Evolutionary conservation across 1,140 invertebrate species (phyloP).

Genomic region (Pseudoatta argentina): DNA sequence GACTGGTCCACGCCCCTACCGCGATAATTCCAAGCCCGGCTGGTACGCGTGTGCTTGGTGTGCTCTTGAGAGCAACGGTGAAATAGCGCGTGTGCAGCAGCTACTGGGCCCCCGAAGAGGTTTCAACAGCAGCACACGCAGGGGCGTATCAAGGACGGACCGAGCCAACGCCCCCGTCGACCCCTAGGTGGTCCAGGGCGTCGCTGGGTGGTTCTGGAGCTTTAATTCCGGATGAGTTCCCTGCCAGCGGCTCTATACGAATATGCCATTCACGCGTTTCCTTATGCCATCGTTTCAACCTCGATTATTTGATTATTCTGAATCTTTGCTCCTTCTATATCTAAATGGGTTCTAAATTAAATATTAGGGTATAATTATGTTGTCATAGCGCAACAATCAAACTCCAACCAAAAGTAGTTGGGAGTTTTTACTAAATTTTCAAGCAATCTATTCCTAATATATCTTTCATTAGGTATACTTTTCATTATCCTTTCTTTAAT

Average conservation of each 20-base stretch:
- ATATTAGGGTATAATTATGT: not conserved
- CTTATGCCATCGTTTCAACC: not conserved
- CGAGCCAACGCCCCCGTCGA: slow-evolving; percentile 81
- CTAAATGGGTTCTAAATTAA: not conserved
- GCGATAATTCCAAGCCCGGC: slow-evolving; percentile 69
- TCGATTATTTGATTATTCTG: slow-evolving; percentile 28
- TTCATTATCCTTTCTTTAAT: slow-evolving; percentile 2
- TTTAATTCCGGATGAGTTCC: slow-evolving; percentile 79
- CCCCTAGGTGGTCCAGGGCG: slow-evolving; percentile 84
- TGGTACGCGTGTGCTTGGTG: slow-evolving; percentile 38
- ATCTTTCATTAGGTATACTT: not conserved
- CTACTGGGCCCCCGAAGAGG: slow-evolving; percentile 70
- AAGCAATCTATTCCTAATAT: not conserved
- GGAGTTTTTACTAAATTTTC: not conserved
- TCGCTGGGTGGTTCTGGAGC: slow-evolving; percentile 80
- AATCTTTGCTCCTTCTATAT: not conserved
- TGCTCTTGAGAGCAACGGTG: slow-evolving; percentile 53
- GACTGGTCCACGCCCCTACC: slow-evolving; percentile 68
- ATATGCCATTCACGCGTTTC: slow-evolving; percentile 36
- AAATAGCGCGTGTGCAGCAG: slow-evolving; percentile 65
- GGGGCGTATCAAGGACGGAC: slow-evolving; percentile 79
- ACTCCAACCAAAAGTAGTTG: not conserved
- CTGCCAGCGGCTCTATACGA: slow-evolving; percentile 39
- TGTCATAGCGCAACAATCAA: not conserved
- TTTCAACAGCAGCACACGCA: slow-evolving; percentile 79